Evolutionary conservation across 2,888 invertebrate genomes (phyloP).

Genomic region (Geotrupes spiniger): DNA sequence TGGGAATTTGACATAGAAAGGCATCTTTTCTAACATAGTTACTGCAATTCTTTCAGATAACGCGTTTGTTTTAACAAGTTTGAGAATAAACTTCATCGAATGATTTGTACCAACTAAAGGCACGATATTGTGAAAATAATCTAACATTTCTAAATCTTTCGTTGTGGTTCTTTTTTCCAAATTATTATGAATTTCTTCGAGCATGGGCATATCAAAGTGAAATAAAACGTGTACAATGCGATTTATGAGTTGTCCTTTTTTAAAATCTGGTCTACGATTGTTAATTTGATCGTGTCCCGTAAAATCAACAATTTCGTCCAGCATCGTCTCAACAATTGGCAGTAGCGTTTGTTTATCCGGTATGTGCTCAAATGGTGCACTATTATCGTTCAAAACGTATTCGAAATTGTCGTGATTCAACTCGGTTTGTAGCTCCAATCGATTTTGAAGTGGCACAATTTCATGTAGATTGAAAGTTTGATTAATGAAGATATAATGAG

Average conservation of each 20-base stretch:
- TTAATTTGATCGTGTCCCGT: slow-evolving; percentile 43
- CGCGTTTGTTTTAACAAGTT: slow-evolving; percentile 42
- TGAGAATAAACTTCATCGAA: slow-evolving; percentile 45
- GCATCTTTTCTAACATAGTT: slow-evolving; percentile 45
- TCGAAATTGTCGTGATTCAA: slow-evolving; percentile 12
- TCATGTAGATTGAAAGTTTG: slow-evolving; percentile 44
- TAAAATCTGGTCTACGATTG: slow-evolving; percentile 38
- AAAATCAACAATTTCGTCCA: slow-evolving; percentile 42
- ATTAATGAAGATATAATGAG: slow-evolving; percentile 46
- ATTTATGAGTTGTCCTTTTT: slow-evolving; percentile 43
- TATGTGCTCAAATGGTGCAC: slow-evolving; percentile 17
- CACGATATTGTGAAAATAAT: slow-evolving; percentile 49
- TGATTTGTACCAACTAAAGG: slow-evolving; percentile 51
- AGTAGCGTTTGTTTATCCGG: slow-evolving; percentile 39
- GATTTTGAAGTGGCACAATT: slow-evolving; percentile 27
- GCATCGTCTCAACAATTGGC: slow-evolving; percentile 36
- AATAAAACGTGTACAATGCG: slow-evolving; percentile 39
- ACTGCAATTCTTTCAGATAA: slow-evolving; percentile 40
- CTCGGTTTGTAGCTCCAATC: slow-evolving; percentile 12
- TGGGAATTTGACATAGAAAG: slow-evolving; percentile 47
- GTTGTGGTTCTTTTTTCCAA: slow-evolving; percentile 26
- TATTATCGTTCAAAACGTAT: slow-evolving; percentile 18
- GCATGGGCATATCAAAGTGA: slow-evolving; percentile 38
- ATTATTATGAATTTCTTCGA: slow-evolving; percentile 38
- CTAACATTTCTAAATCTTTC: slow-evolving; percentile 25